Evolutionary conservation across 2,113 vertebrate species (phyloP), one percentile per base, ranked within the genome.

Genomic region (Enhydra lutris): DNA sequence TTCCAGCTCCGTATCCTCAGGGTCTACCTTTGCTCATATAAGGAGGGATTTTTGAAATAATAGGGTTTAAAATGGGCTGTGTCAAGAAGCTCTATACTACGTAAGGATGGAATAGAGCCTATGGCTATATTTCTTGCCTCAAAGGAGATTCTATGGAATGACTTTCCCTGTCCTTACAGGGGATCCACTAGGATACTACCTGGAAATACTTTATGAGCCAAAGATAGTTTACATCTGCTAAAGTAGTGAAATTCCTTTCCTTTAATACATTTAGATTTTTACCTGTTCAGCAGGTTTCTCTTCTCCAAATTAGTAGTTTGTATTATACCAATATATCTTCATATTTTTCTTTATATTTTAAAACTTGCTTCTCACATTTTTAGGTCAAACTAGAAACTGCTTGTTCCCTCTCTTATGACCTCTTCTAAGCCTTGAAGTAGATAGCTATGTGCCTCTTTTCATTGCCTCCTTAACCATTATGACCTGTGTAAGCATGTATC

Each of bases 281-380:
- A 86, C 55, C 26, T 86, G 61, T 85, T 95, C 81, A 97, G 71
- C 57, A 89, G 31, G 26, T 88, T 95, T 92, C 36, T 94, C 57
- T 93, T 90, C 74, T 78, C 61, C n/a, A 87, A 89, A 93, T 92
- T 69, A 96, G 45, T 96, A 87, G 71, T 36, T 88, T 95, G 92
- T 94, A 61, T 91, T 86, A 63, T 45, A 52, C 4, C 2, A 24
- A 73, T 87, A 78, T 15, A 92, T 71, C 5, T 36, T 76, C 45
- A 36, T 67, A 67, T 90, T 67, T 97, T 94, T 74, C 63, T 84
- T 90, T 85, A 13, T 88, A 36, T 83, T 81, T 97, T 96, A 42
- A 91, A 94, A 92, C 12, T 88, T 93, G 23, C 71, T 90, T 82
- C n/a, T 78, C n/a, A 59, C 14, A 78, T 47, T 89, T 84, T 59